These are phyloP conservation scores for Semotilus atromaculatus DNA, from an alignment of 2,797 vertebrate species.

Conservation along the genomic window DNA sequence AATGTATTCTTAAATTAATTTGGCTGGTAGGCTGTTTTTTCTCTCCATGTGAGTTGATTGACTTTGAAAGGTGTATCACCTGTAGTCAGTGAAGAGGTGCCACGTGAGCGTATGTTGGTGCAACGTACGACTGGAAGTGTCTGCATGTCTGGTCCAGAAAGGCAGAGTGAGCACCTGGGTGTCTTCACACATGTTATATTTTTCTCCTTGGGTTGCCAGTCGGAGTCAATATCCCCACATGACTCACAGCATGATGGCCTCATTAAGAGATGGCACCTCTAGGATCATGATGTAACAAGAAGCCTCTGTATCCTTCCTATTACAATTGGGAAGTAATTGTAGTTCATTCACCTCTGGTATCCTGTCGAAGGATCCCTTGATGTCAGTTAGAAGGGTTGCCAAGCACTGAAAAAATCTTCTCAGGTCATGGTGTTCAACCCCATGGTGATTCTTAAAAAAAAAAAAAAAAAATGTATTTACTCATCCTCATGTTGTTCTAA, in stretches of 20 bases:
- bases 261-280: slow-evolving; percentile 56
- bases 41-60: slow-evolving; percentile 16
- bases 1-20: slow-evolving; percentile 13
- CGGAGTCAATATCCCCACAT: slow-evolving; percentile 50
- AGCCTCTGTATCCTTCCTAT: slow-evolving; percentile 11
- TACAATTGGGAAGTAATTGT: slow-evolving; percentile 42
- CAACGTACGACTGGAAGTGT: slow-evolving; percentile 12
- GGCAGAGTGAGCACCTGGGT: slow-evolving; percentile 18
- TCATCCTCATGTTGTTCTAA: background rate
- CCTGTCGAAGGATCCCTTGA: slow-evolving; percentile 10
- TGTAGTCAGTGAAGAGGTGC: slow-evolving; percentile 23
- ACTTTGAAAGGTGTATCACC: slow-evolving; percentile 37
- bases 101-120: slow-evolving; percentile 22
- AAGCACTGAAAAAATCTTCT: slow-evolving; percentile 10
- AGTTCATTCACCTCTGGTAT: slow-evolving; percentile 25
- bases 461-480: too few relatives aligned
- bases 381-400: slow-evolving; percentile 17
- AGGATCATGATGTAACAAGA: slow-evolving; percentile 50
- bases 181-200: slow-evolving; percentile 49
- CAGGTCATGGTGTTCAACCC: background rate
- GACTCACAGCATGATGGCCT: slow-evolving; percentile 47
- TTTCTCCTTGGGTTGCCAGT: slow-evolving; percentile 49
- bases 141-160: slow-evolving; percentile 16
- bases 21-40: background rate
- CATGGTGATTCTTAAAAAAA: background rate